Evolutionary conservation across 2,797 vertebrate genomes (phyloP).

Genomic region (Phaenicophaeus curvirostris): DNA sequence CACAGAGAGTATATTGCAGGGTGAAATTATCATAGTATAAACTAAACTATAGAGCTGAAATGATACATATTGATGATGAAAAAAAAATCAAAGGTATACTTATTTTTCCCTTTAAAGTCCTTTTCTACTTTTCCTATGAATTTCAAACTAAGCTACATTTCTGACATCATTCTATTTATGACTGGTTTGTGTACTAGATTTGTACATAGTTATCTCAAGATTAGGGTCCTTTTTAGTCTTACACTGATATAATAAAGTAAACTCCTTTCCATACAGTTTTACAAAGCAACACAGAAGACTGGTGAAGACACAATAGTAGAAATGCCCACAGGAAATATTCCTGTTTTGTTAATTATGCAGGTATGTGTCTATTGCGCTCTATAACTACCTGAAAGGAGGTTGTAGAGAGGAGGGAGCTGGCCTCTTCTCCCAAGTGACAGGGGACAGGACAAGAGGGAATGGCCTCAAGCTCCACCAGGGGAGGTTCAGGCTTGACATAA

Average conservation of each 20-base stretch:
- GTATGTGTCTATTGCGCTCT: fast-evolving
- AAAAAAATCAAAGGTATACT: neutral
- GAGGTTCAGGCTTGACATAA: too few species aligned
- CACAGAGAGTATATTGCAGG: neutral
- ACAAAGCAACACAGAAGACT: neutral
- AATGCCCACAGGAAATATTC: neutral
- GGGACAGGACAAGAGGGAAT: too few species aligned
- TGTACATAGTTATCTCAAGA: neutral
- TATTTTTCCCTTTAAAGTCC: neutral
- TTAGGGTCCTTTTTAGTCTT: neutral
- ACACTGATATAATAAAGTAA: neutral
- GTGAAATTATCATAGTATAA: neutral
- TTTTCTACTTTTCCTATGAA: neutral
- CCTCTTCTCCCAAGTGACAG: too few species aligned
- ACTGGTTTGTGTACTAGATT: neutral
- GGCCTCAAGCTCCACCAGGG: too few species aligned
- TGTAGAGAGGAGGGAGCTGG: too few species aligned
- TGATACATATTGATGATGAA: neutral
- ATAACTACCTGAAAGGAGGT: too few species aligned
- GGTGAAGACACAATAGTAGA: neutral
- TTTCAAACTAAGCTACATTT: neutral
- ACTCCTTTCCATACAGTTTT: neutral
- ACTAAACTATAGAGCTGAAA: neutral
- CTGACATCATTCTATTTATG: neutral
- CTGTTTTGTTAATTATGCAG: neutral